Evolutionary conservation across 2,113 vertebrate species (phyloP), one percentile per base, ranked within the genome.

Genomic region (Grallaria varia): DNA sequence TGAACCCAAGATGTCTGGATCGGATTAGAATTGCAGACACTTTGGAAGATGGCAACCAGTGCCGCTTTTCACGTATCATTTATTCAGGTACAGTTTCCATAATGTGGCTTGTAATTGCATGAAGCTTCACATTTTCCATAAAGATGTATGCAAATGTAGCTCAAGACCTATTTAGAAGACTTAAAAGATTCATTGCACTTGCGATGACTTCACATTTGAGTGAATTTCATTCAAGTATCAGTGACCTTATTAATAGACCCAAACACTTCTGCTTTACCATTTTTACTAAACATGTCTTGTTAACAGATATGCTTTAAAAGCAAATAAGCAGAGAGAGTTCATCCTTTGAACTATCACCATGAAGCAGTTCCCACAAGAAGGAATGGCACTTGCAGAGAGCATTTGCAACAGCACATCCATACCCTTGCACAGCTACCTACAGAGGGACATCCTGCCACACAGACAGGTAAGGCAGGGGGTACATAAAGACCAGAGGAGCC

Each of bases 151-250:
- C 45, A 94, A 97, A 94, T 90, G 10, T 42, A 87, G 40, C 82
- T 96, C 67, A 83, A 93, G 85, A 73, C 72, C 71, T 93, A 66
- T 95, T 90, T 88, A 83, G 37, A 89, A 84, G 55, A 35, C 82
- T 87, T 89, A 37, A 85, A 94, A 96, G 74, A 85, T 50, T 85
- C 62, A 71, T 55, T 83, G 7, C 91, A 56, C 52, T 87, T 8
- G 0, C 67, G 79, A 93, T 52, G 67, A 33, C 31, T 80, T 76
- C 88, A 71, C 33, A 31, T 80, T 45, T 56, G 39, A 80, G 30
- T 71, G 55, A 87, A 77, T 90, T 85, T 91, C 35, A 59, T 90
- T 80, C 42, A 55, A 86, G 47, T 45, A 92, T 28, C 6, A 0
- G 42, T 80, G 79, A 91, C 72, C 45, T 87, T 79, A 95, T 90